Evolutionary conservation across 2,113 vertebrate species (phyloP), one percentile per base, ranked within the genome.

Genomic region (Gavialis gangeticus): DNA sequence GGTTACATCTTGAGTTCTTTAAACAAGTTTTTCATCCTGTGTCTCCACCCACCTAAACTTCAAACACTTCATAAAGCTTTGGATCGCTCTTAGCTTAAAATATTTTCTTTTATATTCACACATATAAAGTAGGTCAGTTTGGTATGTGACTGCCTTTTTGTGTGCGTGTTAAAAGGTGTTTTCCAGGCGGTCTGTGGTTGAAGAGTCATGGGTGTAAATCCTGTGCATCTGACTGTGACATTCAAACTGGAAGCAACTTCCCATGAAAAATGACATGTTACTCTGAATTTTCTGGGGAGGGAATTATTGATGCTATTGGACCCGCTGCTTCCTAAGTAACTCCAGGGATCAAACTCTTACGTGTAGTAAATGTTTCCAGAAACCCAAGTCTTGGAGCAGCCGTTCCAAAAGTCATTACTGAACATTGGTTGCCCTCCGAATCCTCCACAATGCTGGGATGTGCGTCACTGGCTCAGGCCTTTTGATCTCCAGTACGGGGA

Each of bases 31-130:
- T 97, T 96, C 95, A 91, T 92, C 88, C 87, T 69, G 21, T 24
- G 71, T 56, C 95, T 95, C 93, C 87, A 25, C 17, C 79, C 64
- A 9, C 90, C 85, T 67, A n/a, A 14, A 92, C 96, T 90, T 94
- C 95, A 91, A 67, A 87, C 96, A 94, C 94, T 95, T 86, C 92
- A 58, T 88, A 93, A 94, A 96, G 96, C 95, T 92, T 89, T 97
- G 96, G 93, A 95, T 97, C 91, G 14, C 89, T 83, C 62, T 80
- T 79, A 91, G 88, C 93, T 28, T 77, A 87, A 87, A 88, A 87
- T 90, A 57, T 62, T 96, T 95, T 92, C 88, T 88, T 96, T 96
- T 92, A 78, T 97, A 96, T 80, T 92, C 79, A 84, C 60, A 34
- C 97, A 93, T 2, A 30, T 90, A 93, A 95, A 96, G 85, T 87